Evolutionary conservation across 2,888 invertebrate genomes (phyloP), one percentile per base, ranked within the genome.

Genomic region (Dryobota labecula): DNA sequence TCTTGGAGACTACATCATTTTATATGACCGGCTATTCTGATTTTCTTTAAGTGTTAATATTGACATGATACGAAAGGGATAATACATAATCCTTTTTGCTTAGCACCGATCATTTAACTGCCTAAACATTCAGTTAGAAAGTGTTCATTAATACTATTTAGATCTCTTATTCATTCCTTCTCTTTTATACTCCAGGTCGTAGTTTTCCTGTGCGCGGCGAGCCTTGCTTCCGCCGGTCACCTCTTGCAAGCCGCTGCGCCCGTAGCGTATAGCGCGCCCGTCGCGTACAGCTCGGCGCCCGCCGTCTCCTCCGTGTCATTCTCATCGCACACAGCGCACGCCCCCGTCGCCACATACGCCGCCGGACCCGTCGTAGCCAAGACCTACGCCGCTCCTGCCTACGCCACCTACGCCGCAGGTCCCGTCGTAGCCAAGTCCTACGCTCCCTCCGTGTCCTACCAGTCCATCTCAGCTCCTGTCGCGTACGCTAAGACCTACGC

Each of bases 211-310:
- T 96, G 97, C 90, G 93, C 96, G 86, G 95, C 97, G 92, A 96
- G 97, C 85, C 94, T 96, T 78, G 97, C 96, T 87, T 96, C 96
- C 87, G 97, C 97, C 71, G 97, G 97, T 77, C 89, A 96, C 86
- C 90, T 97, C 33, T 90, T 94, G 30, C 94, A 94, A 73, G 93
- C 91, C 30, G 94, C 93, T 47, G 82, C 70, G 0, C 92, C 92
- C 1, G 88, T 93, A 30, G 90, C 93, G 1, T 96, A 96, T 49
- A 33, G 94, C 56, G 93, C 93, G 38, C 93, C 93, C 18, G 89
- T 95, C 51, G 92, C 94, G 38, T 90, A 90, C 86, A 93, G 89
- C 82, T 94, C 96, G 43, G 89, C 92, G 15, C 89, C 93, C 47
- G 90, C 92, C 68, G 89, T 89, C 76, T 88, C 90, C 61, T 86